Evolutionary conservation across 2,797 vertebrate genomes (phyloP).

Genomic region (Capromys pilorides): DNA sequence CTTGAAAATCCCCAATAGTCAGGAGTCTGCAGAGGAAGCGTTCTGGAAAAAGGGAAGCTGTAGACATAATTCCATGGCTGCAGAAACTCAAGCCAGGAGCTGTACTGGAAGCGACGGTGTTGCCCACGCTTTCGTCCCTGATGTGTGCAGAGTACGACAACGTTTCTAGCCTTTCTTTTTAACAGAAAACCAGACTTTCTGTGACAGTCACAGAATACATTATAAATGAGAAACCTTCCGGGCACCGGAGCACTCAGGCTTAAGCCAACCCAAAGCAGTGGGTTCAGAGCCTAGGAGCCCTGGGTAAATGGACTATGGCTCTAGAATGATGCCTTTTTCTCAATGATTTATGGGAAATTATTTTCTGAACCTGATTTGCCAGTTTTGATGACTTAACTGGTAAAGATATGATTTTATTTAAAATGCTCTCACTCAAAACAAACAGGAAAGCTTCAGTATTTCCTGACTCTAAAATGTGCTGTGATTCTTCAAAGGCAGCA

Average conservation of each 20-base stretch:
- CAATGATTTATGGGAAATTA: slow-evolving; percentile 27
- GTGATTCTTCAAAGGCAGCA: background rate
- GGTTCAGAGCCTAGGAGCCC: slow-evolving; percentile 68
- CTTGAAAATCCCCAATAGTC: slow-evolving; percentile 60
- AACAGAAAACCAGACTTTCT: slow-evolving; percentile 68
- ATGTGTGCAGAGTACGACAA: slow-evolving; percentile 54
- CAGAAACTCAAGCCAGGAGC: slow-evolving; percentile 47
- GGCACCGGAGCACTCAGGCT: background rate
- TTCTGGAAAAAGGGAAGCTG: slow-evolving; percentile 60
- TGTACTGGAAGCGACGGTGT: slow-evolving; percentile 72
- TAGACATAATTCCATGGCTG: slow-evolving; percentile 59
- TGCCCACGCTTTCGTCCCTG: slow-evolving; percentile 73
- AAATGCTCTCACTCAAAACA: slow-evolving; percentile 39
- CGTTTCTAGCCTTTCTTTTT: slow-evolving; percentile 73
- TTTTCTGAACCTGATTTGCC: slow-evolving; percentile 31
- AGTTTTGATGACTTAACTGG: slow-evolving; percentile 21
- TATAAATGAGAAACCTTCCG: background rate
- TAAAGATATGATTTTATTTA: slow-evolving; percentile 22
- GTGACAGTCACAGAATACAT: slow-evolving; percentile 60
- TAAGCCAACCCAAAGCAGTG: background rate
- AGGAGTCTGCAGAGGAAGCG: background rate
- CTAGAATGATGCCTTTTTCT: slow-evolving; percentile 26
- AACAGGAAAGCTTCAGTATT: background rate
- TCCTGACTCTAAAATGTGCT: background rate
- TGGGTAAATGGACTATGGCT: slow-evolving; percentile 41